A percentile compares a stretch with the other conserved stretches of the same genome.
Conservation (phyloP, 2,113 vertebrate genomes). For the Microtus richardsoni region DNA sequence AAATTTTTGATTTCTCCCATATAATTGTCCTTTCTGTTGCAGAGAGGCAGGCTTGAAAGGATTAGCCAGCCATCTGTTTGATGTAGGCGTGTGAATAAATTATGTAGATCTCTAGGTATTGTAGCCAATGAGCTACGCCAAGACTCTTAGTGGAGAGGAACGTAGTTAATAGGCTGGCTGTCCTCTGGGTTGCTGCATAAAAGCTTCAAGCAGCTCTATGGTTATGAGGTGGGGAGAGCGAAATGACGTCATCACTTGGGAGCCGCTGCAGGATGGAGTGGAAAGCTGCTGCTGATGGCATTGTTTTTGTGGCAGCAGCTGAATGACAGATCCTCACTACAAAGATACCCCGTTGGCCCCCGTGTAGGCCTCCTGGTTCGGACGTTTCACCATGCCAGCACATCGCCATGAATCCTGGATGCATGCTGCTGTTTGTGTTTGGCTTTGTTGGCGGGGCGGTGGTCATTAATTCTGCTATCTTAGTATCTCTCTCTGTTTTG, state of each 20-base stretch:
- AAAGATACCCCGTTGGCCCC: conserved; percentile 84
- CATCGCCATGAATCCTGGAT: conserved; percentile 98
- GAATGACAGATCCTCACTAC: conserved; percentile 88
- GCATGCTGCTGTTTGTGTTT: conserved; percentile 99
- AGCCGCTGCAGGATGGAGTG: conserved; percentile 88
- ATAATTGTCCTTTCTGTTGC: conserved; percentile 60
- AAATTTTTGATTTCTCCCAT: conserved; percentile 13
- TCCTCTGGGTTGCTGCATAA: conserved; percentile 84
- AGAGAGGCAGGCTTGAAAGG: conserved; percentile 63
- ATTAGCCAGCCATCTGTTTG: conserved; percentile 14
- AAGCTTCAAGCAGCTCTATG: conserved; percentile 80
- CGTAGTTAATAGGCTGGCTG: conserved; percentile 85
- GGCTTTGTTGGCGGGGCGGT: conserved; percentile 99
- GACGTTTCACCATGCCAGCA: conserved; percentile 91
- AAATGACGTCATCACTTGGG: conserved; percentile 90
- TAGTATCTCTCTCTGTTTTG: conserved; percentile 98
- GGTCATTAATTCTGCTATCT: conserved; percentile 98
- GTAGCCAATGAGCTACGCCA: conserved; percentile 84
- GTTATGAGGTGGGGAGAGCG: conserved; percentile 80
- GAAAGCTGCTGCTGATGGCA: conserved; percentile 89
- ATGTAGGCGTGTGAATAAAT: conserved; percentile 79
- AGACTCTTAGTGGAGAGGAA: conserved; percentile 76
- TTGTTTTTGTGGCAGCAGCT: conserved; percentile 90
- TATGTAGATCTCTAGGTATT: conserved; percentile 82
- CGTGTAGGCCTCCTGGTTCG: conserved; percentile 80